Base-by-base conservation (phyloP, 2,888 invertebrate species). In the Allygus modestus region DNA sequence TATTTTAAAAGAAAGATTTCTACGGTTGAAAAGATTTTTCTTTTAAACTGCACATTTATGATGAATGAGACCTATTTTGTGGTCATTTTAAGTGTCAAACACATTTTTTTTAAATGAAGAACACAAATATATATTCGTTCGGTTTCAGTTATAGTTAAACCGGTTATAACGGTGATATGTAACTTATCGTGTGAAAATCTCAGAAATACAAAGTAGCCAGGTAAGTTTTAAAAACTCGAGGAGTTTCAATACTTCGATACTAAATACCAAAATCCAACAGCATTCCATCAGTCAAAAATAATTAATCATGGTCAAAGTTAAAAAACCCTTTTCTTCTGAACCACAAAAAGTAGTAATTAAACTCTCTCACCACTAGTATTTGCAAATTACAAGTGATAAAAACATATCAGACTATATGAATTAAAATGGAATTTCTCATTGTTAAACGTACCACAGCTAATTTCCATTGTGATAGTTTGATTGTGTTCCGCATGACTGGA, bases 401-500 rank as follows among this genome's bases (percentile, higher is more conserved):
- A 65, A 65, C 0, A 65, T 65, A 65, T 28, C 65, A 65, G 28
- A 28, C 31, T 65, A 17, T 65, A 31, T 31, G 31, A 31, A 28
- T 65, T 28, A 65, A 65, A 65, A 65, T 28, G 28, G 28, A 28
- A 12, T 28, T 65, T 28, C 9, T 23, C 20, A 2, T 54, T 54
- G 51, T 46, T 37, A 37, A 37, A 37, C 5, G 9, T 17, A 46
- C 12, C 12, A 46, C 46, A 46, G n/a, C 12, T 46, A 37, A 37
- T 46, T 7, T 46, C 17, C 12, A 37, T 7, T 9, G 9, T 37
- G 37, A 37, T 37, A 46, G 17, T 33, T 33, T 69, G 71, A 73
- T 37, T 71, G 26, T n/a, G 26, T 28, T 65, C 28, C 65, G 77
- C 58, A 83, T 54, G 83, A 83, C n/a, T 77, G 65, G 58, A 75